Evolutionary conservation across 2,113 vertebrate species (phyloP), one percentile per base, ranked within the genome.

Genomic region (Irena cyanogastra): DNA sequence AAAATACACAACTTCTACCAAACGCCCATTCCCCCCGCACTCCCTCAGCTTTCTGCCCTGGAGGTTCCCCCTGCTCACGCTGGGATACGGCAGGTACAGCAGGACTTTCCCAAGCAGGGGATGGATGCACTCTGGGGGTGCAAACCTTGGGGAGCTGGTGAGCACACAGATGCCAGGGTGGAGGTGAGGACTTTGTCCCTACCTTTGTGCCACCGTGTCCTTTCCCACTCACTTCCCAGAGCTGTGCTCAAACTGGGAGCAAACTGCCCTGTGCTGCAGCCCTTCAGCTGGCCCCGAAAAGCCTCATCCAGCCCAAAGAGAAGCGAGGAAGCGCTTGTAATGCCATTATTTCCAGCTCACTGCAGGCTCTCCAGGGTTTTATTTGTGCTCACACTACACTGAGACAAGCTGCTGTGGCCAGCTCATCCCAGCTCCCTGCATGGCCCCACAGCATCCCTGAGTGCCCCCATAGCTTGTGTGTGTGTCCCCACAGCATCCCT

Each of bases 281-380:
- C 83, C 72, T 68, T 87, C 82, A n/a, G 74, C 80, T 5, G 8
- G 56, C 92, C 87, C 70, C 17, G 1, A 41, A 78, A 70, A 70
- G 35, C 86, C 72, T 81, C 83, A 5, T 6, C 41, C 52, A 27
- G 53, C 74, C 91, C 77, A 82, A 83, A 90, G 0, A 77, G 83
- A 72, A 79, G 83, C 13, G 20, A 89, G 89, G 66, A 20, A 87
- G 82, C 37, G 28, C 94, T 35, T 4, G 66, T 91, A 84, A 96
- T 94, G 91, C 50, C 61, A 18, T 95, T 94, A 95, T 76, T 96
- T 92, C 95, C 94, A 95, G 90, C 80, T 82, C 72, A 37, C 44
- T 45, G 85, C 68, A 61, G 79, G n/a, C 92, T 90, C 92, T 82
- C 84, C 8, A 3, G 91, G 81, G 66, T 87, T 95, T 87, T 44